phyloP scores from a whole-genome alignment of 2,888 invertebrate species.

The Linyphia triangularis region DNA sequence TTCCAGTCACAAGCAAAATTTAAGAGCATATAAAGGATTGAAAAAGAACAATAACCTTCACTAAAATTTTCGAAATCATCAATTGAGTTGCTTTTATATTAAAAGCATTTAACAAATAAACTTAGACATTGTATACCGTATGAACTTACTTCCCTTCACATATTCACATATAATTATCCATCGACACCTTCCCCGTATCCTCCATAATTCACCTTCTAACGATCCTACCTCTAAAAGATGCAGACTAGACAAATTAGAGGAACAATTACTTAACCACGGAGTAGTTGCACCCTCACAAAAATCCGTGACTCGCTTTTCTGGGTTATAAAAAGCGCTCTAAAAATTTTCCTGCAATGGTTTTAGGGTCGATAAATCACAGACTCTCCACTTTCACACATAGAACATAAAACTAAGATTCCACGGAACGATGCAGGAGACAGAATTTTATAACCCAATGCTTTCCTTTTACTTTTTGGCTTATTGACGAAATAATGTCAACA shows the following conservation, averaged over 20 bases:
- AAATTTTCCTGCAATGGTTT: conserved; percentile 40
- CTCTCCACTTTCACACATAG: background rate
- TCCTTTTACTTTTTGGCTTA: conserved; percentile 32
- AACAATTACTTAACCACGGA: conserved; percentile 16
- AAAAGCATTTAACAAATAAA: too few relatives aligned
- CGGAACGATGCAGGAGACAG: conserved; percentile 15
- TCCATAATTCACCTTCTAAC: background rate
- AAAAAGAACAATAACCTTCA: too few relatives aligned
- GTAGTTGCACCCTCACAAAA: conserved; percentile 15
- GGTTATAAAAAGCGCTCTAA: conserved; percentile 41
- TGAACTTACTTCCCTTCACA: too few relatives aligned
- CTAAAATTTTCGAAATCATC: too few relatives aligned
- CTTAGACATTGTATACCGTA: too few relatives aligned
- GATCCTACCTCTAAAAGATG: too few relatives aligned
- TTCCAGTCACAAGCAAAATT: too few relatives aligned
- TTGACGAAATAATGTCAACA: conserved; percentile 34
- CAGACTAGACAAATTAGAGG: background rate
- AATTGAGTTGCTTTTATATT: too few relatives aligned
- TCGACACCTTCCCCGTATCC: too few relatives aligned
- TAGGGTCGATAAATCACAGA: conserved; percentile 40
- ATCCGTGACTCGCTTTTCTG: conserved; percentile 2
- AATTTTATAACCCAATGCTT: conserved; percentile 44
- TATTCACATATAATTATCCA: too few relatives aligned
- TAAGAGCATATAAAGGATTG: too few relatives aligned
- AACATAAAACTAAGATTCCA: conserved; percentile 30